Base-by-base conservation (phyloP, 2,888 invertebrate genomes). In the Anoncus sp. region DNA sequence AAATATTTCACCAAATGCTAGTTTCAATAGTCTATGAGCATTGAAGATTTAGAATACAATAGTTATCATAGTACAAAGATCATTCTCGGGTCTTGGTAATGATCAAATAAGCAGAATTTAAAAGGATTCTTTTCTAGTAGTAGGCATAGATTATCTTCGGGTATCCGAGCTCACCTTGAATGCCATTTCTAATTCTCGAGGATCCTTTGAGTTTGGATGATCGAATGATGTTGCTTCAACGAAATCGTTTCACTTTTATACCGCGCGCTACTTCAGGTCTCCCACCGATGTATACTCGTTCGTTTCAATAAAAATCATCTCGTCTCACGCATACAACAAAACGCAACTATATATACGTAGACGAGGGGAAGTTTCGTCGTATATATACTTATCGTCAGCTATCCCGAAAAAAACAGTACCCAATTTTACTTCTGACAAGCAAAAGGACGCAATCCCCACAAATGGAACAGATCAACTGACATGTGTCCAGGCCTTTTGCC, bases 211-310 rank as follows among this genome's bases (percentile, higher is more conserved):
- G 14, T 31, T 49, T 35, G 55, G 35, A 77, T 49, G 72, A 72
- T 77, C 77, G 77, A 77, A 77, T 72, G 72, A 67, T 62, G 67
- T 49, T 47, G 35, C 20, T 62, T 38, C 3, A 67, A 27, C 18
- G 40, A 31, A 27, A 43, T 20, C 40, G 31, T 14, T 22, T 27
- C 22, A 47, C 60, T 77, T 77, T 77, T 77, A 77, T 77, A 77
- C 67, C 47, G n/a, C n/a, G n/a, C n/a, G 3, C 16, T 47, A 63
- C 31, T 24, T 18, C 40, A 22, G 27, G 14, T 66, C 66, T 71
- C 71, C 71, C 71, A 71, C 71, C 43, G 49, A 57, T 67, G n/a
- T 47, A 31, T 18, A 47, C 53, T 45, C 27, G 10, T 12, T 57
- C 38, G 27, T 51, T 65, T 18, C 6, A n/a, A 51, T 51, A 6